Evolutionary conservation across 2,888 invertebrate species (phyloP).

Genomic region (Steinernema scapterisci): DNA sequence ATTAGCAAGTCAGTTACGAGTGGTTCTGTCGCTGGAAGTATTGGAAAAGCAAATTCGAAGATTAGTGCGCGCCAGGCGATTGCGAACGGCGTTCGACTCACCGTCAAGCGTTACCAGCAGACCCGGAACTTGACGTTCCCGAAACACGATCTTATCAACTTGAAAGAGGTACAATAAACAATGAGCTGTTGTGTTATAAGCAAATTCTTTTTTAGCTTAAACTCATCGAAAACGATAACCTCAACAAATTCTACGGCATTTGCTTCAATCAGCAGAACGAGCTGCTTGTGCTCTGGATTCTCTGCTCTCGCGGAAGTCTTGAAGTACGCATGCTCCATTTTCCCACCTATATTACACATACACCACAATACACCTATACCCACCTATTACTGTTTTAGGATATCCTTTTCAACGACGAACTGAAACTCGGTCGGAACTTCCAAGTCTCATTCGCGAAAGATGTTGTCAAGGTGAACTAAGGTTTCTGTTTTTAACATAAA

Average conservation of each 20-base stretch:
- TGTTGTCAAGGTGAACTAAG: constrained; percentile 56
- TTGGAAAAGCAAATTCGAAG: constrained; percentile 54
- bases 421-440: constrained; percentile 65
- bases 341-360: not conserved
- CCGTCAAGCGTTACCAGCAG: constrained; percentile 62
- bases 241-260: constrained; percentile 67
- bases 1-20: constrained; percentile 56
- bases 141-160: constrained; percentile 53
- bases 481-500: not conserved
- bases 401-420: constrained; percentile 65
- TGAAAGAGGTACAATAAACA: constrained; percentile 61
- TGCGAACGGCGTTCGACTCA: constrained; percentile 61
- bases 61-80: constrained; percentile 63
- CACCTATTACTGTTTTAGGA: constrained; percentile 47
- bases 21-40: constrained; percentile 57
- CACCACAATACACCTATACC: not conserved
- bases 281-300: constrained; percentile 63
- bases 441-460: constrained; percentile 67
- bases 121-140: constrained; percentile 61
- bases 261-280: constrained; percentile 67
- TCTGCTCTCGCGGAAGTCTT: constrained; percentile 62
- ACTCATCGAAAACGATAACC: constrained; percentile 63
- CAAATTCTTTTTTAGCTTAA: constrained; percentile 48
- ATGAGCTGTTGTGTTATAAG: not conserved
- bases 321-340: constrained; percentile 46